phyloP scores from a whole-genome alignment of 2,113 vertebrate genomes.

The Columbina picui region DNA sequence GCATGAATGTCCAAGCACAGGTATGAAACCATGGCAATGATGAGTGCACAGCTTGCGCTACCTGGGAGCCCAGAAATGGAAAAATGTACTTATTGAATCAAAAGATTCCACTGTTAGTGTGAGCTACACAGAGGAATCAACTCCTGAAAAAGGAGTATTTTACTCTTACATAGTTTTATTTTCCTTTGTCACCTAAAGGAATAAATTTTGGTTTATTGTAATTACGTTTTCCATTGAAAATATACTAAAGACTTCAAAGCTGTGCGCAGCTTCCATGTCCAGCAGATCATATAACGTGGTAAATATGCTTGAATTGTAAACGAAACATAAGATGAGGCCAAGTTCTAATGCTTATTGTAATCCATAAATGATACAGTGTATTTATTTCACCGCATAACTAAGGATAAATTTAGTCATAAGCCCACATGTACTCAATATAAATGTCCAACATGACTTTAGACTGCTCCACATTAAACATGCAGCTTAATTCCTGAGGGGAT shows the following conservation, averaged over 20 bases:
- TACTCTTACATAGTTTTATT: background rate
- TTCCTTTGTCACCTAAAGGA: background rate
- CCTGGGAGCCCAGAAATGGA: slow-evolving; percentile 48
- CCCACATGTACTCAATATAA: rapidly evolving
- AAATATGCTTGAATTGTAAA: slow-evolving; percentile 16
- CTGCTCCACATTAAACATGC: rapidly evolving
- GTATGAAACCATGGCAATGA: slow-evolving; percentile 48
- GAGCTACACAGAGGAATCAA: background rate
- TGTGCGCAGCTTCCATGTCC: background rate
- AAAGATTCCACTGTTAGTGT: background rate
- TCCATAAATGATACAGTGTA: background rate
- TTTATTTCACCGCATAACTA: background rate
- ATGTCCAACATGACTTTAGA: background rate
- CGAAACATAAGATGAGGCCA: slow-evolving; percentile 8
- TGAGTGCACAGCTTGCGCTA: background rate
- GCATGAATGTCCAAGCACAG: slow-evolving; percentile 11
- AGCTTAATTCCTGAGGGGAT: background rate
- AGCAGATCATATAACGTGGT: background rate
- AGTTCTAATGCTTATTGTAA: background rate
- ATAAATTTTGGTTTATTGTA: background rate
- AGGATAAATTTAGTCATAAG: background rate
- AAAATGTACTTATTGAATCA: slow-evolving; percentile 26
- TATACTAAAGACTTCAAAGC: background rate
- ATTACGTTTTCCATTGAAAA: background rate
- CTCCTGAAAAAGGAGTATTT: background rate